Conservation (phyloP, 2,113 vertebrate genomes). For the Elgaria multicarinata region DNA sequence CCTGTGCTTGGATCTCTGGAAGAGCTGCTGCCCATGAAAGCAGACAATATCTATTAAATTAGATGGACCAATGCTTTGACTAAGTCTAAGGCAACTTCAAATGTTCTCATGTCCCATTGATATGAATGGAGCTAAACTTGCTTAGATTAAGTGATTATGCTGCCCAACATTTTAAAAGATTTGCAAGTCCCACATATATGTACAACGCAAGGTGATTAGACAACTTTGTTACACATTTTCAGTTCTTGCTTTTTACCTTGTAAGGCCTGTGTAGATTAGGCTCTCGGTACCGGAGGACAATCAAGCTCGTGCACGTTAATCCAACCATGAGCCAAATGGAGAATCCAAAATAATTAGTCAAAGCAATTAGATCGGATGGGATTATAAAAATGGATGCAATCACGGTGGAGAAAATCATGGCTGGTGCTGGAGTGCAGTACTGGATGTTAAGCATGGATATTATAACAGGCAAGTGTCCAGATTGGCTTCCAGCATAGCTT, state of each 20-base stretch:
- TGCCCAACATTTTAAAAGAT: background rate
- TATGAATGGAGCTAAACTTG: background rate
- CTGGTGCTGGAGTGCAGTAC: conserved; percentile 70
- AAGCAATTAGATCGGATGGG: conserved; percentile 72
- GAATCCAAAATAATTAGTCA: conserved; percentile 78
- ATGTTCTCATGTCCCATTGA: background rate
- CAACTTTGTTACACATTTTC: background rate
- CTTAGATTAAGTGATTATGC: background rate
- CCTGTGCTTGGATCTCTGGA: background rate
- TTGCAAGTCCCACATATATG: background rate
- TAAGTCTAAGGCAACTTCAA: background rate
- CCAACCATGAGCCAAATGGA: conserved; percentile 71
- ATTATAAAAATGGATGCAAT: conserved; percentile 76
- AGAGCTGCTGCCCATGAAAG: background rate
- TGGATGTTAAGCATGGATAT: conserved; percentile 75
- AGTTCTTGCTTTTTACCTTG: conserved; percentile 69
- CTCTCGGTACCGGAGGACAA: conserved; percentile 75
- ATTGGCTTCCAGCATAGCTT: conserved; percentile 74
- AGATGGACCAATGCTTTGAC: background rate
- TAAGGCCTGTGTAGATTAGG: conserved; percentile 73
- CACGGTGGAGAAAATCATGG: conserved; percentile 74
- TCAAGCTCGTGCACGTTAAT: conserved; percentile 71
- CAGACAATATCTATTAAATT: background rate
- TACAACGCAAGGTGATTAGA: background rate
- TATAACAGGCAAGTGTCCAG: conserved; percentile 74